Conservation (phyloP, 2,113 vertebrate genomes). For the Onychorhynchus coronatus region DNA sequence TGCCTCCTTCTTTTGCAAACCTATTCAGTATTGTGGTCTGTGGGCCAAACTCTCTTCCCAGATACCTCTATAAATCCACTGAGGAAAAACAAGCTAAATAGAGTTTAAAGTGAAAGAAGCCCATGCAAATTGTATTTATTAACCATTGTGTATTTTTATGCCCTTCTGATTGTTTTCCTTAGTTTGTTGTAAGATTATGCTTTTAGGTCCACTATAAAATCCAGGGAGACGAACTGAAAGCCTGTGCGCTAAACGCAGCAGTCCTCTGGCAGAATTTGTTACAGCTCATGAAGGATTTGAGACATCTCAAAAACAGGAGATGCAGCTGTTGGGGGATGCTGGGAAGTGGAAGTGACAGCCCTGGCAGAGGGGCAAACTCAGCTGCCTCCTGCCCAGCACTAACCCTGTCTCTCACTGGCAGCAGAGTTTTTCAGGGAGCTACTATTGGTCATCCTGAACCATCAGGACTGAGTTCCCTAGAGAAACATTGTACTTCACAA, state of each 20-base stretch:
- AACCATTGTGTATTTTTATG: background rate
- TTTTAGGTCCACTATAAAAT: background rate
- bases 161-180: background rate
- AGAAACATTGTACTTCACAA: conserved; percentile 17
- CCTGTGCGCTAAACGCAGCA: background rate
- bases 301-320: conserved; percentile 21
- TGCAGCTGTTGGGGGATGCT: background rate
- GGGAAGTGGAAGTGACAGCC: background rate
- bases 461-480: background rate
- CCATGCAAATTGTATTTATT: background rate
- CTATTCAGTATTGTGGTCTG: background rate
- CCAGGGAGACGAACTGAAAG: background rate
- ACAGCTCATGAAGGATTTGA: conserved; percentile 26
- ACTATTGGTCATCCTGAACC: background rate
- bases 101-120: background rate
- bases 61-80: background rate
- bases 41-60: background rate
- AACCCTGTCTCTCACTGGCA: background rate
- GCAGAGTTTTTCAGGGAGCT: background rate
- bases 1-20: background rate
- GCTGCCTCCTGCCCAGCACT: background rate
- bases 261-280: background rate
- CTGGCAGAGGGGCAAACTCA: background rate
- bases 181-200: background rate
- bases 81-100: background rate